Conservation (phyloP, 1,140 invertebrate species). For the Cyrtorhinus lividipennis region DNA sequence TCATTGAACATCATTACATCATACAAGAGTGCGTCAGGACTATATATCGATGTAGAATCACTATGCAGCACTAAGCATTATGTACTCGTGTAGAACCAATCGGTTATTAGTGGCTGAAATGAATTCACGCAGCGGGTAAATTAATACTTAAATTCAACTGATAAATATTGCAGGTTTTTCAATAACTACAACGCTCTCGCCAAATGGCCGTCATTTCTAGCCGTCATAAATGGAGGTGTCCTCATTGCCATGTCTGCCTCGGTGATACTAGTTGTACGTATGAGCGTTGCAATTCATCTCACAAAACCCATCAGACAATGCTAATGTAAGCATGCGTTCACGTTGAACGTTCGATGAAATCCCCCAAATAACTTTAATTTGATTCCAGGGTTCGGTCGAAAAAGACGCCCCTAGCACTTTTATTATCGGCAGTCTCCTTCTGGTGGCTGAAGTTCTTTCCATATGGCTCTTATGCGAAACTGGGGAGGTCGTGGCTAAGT, state of each 20-base stretch:
- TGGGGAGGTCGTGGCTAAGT: background rate
- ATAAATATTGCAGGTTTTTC: background rate
- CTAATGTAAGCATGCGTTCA: too few species aligned
- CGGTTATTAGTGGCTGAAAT: too few species aligned
- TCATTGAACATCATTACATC: background rate
- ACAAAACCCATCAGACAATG: too few species aligned
- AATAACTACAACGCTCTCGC: background rate
- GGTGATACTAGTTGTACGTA: too few species aligned
- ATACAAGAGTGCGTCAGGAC: background rate
- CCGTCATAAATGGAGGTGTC: background rate
- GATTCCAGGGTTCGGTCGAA: too few species aligned
- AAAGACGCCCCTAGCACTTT: background rate
- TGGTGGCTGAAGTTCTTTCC: background rate
- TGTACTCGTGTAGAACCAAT: background rate
- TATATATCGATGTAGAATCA: background rate
- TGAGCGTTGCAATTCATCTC: too few species aligned
- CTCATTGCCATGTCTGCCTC: background rate
- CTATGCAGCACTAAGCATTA: background rate
- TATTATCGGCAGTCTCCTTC: background rate
- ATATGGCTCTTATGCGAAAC: background rate
- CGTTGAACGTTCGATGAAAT: too few species aligned
- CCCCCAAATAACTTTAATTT: too few species aligned
- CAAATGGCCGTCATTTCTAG: background rate
- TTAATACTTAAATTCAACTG: background rate
- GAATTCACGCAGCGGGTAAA: too few species aligned